Conservation (phyloP, 2,888 invertebrate genomes). For the Trichogramma dendrolimi region DNA sequence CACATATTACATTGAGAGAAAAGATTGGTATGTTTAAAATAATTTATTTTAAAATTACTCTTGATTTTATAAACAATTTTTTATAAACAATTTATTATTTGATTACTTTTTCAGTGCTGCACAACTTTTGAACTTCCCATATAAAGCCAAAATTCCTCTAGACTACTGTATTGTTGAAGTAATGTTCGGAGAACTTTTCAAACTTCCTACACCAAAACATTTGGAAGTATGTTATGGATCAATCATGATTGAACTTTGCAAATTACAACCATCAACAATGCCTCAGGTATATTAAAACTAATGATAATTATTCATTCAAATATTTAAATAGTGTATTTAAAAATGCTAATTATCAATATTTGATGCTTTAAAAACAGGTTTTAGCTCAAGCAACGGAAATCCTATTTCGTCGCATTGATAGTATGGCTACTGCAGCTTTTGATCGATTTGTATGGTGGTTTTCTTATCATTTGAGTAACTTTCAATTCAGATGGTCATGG, state of each 20-base stretch:
- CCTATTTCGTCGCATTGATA: constrained; percentile 89
- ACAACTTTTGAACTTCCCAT: constrained; percentile 85
- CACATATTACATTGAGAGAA: constrained; percentile 81
- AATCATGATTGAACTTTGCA: constrained; percentile 92
- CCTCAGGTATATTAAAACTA: constrained; percentile 65
- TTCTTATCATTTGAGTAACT: constrained; percentile 96
- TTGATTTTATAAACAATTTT: constrained; percentile 5
- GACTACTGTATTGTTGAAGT: constrained; percentile 98
- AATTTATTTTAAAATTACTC: constrained; percentile 12
- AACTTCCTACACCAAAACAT: constrained; percentile 83
- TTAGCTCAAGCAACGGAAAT: constrained; percentile 97
- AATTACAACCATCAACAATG: constrained; percentile 93
- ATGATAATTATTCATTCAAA: constrained; percentile 8
- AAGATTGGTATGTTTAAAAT: constrained; percentile 69
- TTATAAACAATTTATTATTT: constrained; percentile 1
- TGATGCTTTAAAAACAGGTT: constrained; percentile 53
- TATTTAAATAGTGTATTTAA: background rate
- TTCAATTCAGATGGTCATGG: constrained; percentile 99
- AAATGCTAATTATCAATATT: background rate
- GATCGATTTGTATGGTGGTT: constrained; percentile 98
- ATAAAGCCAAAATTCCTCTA: constrained; percentile 88
- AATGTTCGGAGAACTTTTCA: constrained; percentile 89
- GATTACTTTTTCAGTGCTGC: constrained; percentile 63
- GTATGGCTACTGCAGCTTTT: constrained; percentile 95
- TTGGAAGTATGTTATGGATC: constrained; percentile 92